Evolutionary conservation across 35 echinoderm and acorn worm genomes (phyloP).

Genomic region (Ptychodera flava): DNA sequence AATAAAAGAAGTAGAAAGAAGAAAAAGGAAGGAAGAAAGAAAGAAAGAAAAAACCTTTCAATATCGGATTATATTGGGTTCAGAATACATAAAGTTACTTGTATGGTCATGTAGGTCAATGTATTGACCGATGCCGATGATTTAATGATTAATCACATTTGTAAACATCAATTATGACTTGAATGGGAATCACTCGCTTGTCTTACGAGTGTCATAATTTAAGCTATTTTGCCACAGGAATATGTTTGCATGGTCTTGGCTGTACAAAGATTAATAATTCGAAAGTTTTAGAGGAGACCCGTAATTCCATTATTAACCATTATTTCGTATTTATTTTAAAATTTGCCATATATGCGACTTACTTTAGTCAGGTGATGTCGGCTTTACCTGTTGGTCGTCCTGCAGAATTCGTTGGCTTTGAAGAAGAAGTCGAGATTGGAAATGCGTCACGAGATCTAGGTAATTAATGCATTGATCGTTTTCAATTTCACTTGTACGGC

Average conservation of each 20-base stretch:
- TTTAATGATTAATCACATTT: neutral
- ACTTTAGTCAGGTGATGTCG: constrained; percentile 65
- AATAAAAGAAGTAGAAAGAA: no score
- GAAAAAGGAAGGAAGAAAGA: neutral
- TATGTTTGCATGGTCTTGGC: no score
- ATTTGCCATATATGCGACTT: no score
- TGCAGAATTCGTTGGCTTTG: constrained; percentile 73
- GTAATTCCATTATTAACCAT: no score
- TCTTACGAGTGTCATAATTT: no score
- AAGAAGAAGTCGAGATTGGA: constrained; percentile 52
- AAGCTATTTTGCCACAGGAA: no score
- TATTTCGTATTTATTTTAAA: constrained; percentile 14
- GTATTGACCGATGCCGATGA: neutral
- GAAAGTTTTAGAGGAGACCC: no score
- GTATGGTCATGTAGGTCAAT: neutral
- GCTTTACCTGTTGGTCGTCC: constrained; percentile 69
- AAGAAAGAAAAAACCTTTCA: neutral
- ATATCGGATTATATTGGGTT: neutral
- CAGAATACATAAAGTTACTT: neutral
- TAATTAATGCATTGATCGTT: no score
- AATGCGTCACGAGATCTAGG: neutral
- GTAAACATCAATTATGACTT: no score
- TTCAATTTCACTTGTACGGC: no score
- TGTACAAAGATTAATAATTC: no score
- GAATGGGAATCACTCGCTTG: no score